Base-by-base conservation (phyloP, 2,888 invertebrate species). In the Cheilosia grossa region DNA sequence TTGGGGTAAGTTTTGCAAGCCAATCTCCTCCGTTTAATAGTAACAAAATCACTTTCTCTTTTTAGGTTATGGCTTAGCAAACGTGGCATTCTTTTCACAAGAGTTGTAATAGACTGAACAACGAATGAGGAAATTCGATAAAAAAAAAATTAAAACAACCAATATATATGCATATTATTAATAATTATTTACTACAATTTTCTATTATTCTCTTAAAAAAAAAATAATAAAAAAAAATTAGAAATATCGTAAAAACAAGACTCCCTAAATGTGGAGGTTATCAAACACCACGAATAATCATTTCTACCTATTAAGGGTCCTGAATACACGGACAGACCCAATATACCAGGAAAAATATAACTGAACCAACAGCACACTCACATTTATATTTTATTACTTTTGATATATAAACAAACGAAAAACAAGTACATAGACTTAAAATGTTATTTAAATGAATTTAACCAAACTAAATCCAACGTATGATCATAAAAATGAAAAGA, bases 21-120 rank as follows among this genome's bases (percentile, higher is more conserved):
- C 13, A 30, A 56, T 13, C 9, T 15, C 1, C 7, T 21, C 17
- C 19, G 6, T 64, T 27, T 13, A 17, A 40, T 15, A 13, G 37
- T 37, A 37, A 37, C 37, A 37, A 37, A 37, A 13, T 49, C 30
- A 61, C 33, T 69, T 87, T 87, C 70, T 81, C 87, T 77, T 93
- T 92, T 0, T 92, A 95, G 95, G 4, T 94, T 96, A 72, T 96
- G 96, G 96, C 92, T 97, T 88, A 92, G 91, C 90, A 92, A 91
- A 90, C 92, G 92, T 59, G 92, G 92, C 74, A 90, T 92, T 83
- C 89, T 92, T 58, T 90, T 92, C 87, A 91, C 92, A 87, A 90
- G 91, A 79, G 91, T 92, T 87, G 90, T 91, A 86, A 91, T 91
- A 88, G 91, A 91, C 91, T 91, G 91, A 91, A 90, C 77, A 77